Conservation (phyloP, 2,888 invertebrate genomes). For the Lamellibrachia satsuma region DNA sequence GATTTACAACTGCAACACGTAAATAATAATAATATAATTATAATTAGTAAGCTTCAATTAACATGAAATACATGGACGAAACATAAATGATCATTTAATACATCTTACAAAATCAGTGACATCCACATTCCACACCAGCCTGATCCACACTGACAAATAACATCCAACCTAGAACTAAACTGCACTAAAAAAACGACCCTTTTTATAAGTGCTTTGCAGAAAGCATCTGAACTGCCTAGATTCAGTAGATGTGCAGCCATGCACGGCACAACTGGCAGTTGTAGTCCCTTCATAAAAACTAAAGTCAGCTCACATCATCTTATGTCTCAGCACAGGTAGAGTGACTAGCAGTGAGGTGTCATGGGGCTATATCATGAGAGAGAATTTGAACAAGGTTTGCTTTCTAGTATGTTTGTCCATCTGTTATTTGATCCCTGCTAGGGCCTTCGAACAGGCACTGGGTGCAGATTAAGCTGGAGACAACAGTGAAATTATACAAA, state of each 20-base stretch:
- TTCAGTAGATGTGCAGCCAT: background rate
- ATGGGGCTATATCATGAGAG: background rate
- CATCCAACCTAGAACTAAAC: background rate
- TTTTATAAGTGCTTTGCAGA: background rate
- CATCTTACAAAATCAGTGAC: background rate
- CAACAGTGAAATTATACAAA: background rate
- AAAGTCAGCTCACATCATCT: background rate
- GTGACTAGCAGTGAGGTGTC: background rate
- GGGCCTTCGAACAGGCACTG: background rate
- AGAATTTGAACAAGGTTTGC: background rate
- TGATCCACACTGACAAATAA: background rate
- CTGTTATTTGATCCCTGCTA: background rate
- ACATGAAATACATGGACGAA: background rate
- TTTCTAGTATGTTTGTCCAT: background rate
- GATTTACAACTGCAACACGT: too few species aligned
- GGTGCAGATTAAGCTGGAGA: background rate
- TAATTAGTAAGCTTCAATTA: background rate
- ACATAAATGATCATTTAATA: background rate
- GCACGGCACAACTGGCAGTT: background rate
- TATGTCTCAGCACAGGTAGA: background rate
- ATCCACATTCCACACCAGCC: background rate
- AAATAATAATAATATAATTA: too few species aligned
- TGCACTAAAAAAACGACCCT: background rate
- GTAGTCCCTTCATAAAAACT: background rate
- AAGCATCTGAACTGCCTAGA: background rate